A percentile compares a stretch with the other conserved stretches of the same genome.
phyloP scores from a whole-genome alignment of 2,113 vertebrate species.

The Grammomys surdaster region DNA sequence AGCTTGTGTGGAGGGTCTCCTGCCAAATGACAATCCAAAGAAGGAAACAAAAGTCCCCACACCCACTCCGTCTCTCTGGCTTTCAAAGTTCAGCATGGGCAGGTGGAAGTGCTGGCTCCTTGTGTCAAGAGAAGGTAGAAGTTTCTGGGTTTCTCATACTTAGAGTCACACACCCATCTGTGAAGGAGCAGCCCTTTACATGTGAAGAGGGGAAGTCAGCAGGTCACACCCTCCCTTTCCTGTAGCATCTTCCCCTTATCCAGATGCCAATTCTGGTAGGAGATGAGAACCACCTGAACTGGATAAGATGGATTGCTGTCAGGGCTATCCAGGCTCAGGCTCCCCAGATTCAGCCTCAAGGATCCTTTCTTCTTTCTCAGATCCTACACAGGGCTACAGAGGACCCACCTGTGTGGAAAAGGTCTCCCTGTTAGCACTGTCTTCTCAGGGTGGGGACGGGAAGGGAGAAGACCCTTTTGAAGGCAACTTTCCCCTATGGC shows the following conservation, averaged over 20 bases:
- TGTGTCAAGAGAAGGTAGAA: neutral
- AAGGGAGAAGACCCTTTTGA: neutral
- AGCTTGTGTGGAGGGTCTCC: neutral
- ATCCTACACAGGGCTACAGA: accelerated
- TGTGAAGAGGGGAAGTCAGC: neutral
- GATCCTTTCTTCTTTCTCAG: neutral
- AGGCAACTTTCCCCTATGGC: neutral
- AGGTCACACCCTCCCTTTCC: neutral
- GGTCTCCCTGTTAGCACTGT: neutral
- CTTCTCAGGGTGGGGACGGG: neutral
- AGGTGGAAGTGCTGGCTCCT: neutral
- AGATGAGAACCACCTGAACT: neutral
- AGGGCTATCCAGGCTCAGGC: neutral
- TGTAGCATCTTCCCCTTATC: neutral
- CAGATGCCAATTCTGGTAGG: neutral
- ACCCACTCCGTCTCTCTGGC: neutral
- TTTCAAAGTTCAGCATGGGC: neutral
- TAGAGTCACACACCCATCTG: neutral
- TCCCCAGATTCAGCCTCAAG: neutral
- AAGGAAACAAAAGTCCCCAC: neutral
- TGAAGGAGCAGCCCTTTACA: neutral
- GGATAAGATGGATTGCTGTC: no score
- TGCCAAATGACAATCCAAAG: neutral
- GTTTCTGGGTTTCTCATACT: neutral
- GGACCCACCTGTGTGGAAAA: neutral